Conservation (phyloP, 1,140 invertebrate species). For the Nebria ingens region DNA sequence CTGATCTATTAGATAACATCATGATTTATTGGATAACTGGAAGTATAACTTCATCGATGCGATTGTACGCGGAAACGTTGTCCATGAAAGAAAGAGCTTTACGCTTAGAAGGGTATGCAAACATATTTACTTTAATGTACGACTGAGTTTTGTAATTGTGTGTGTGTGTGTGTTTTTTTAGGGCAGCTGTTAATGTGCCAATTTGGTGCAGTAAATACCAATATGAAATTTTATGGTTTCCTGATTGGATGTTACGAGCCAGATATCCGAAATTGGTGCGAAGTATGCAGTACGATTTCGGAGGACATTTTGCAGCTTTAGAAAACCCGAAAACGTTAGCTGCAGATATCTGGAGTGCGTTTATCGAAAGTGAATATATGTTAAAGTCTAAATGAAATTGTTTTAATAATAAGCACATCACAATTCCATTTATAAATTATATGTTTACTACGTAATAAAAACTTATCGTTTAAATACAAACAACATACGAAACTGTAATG, state of each 20-base stretch:
- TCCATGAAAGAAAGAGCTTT: constrained; percentile 27
- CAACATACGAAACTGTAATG: too few relatives aligned
- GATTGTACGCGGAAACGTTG: constrained; percentile 61
- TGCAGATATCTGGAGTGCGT: constrained; percentile 44
- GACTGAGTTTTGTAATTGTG: neutral
- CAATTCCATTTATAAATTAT: too few relatives aligned
- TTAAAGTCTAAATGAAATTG: too few relatives aligned
- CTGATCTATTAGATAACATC: constrained; percentile 75
- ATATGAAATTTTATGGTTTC: constrained; percentile 47
- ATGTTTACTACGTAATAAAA: too few relatives aligned
- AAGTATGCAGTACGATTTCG: constrained; percentile 45
- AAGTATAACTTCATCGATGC: constrained; percentile 61
- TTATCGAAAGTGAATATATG: constrained; percentile 29
- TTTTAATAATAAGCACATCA: too few relatives aligned
- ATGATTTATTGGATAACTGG: constrained; percentile 79
- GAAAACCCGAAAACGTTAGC: constrained; percentile 62
- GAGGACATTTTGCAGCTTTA: constrained; percentile 80
- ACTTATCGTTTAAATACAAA: too few relatives aligned
- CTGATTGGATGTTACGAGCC: constrained; percentile 45
- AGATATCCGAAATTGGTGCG: constrained; percentile 55
- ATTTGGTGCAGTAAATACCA: constrained; percentile 52
- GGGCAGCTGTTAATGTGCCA: constrained; percentile 49
- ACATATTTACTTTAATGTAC: constrained; percentile 8
- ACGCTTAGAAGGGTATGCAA: constrained; percentile 31
- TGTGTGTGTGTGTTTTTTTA: constrained; percentile 24